These are phyloP conservation scores for Drosophila limbata DNA, from an alignment of 2,888 invertebrate species.

Conservation along the genomic window DNA sequence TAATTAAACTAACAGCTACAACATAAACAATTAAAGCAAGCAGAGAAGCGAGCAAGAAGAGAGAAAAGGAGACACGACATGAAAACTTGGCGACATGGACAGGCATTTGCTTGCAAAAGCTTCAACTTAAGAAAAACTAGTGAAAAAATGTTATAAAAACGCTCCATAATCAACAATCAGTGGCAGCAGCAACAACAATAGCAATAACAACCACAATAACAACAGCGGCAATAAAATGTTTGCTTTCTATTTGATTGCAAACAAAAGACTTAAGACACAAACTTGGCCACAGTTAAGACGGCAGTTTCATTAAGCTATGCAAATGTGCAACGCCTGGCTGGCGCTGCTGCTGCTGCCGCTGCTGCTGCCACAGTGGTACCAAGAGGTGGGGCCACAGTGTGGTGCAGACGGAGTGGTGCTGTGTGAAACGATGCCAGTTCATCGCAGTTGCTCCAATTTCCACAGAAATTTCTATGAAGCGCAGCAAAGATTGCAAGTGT, in stretches of 20 bases:
- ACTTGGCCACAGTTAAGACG: conserved; percentile 44
- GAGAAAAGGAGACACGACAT: conserved; percentile 7
- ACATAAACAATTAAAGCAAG: conserved; percentile 57
- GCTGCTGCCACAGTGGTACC: neutral
- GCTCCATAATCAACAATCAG: conserved; percentile 52
- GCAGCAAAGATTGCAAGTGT: conserved; percentile 5
- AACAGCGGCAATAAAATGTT: conserved; percentile 55
- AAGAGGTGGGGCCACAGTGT: neutral
- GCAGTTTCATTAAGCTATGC: conserved; percentile 63
- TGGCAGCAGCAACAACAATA: conserved; percentile 23
- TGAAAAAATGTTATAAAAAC: conserved; percentile 3
- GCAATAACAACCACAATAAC: neutral
- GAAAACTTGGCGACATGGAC: conserved; percentile 40
- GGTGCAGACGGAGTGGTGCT: neutral
- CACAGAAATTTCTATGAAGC: conserved; percentile 52
- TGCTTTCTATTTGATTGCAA: conserved; percentile 72
- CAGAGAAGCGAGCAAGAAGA: neutral
- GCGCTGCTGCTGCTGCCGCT: conserved; percentile 18
- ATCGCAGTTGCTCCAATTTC: conserved; percentile 64
- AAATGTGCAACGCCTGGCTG: conserved; percentile 78
- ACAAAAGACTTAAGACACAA: conserved; percentile 77
- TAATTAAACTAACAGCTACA: conserved; percentile 70
- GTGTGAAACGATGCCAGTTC: conserved; percentile 38
- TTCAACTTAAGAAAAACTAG: conserved; percentile 1
- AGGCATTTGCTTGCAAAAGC: conserved; percentile 29